These are phyloP conservation scores for Lasioglossum calceatum DNA, from an alignment of 2,888 invertebrate species.

Conservation along the genomic window DNA sequence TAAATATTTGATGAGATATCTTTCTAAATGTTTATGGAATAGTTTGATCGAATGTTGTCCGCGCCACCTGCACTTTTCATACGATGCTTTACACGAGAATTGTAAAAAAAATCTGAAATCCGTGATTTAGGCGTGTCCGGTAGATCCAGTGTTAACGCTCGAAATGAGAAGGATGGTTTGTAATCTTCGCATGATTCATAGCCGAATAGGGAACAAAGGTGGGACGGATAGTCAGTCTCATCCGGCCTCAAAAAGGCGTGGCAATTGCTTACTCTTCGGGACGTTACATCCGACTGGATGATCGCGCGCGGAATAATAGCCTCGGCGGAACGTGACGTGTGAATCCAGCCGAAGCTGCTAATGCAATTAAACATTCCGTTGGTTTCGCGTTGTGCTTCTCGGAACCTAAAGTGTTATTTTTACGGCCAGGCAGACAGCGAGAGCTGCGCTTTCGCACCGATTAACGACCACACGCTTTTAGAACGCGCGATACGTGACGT, in stretches of 20 bases:
- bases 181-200: neutral
- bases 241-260: conserved; percentile 52
- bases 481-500: neutral
- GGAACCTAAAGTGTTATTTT: conserved; percentile 9
- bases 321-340: conserved; percentile 1
- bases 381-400: neutral
- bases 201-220: conserved; percentile 25
- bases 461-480: neutral
- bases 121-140: neutral
- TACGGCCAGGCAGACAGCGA: neutral
- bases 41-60: neutral
- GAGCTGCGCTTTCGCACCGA: neutral
- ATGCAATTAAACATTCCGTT: conserved; percentile 22
- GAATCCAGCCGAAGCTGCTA: conserved; percentile 14
- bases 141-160: neutral
- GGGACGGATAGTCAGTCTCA: neutral
- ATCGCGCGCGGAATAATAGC: neutral
- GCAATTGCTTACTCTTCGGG: conserved; percentile 21
- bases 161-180: neutral
- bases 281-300: neutral
- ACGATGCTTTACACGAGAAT: too few relatives aligned
- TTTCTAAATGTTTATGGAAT: neutral
- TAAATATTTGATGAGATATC: too few relatives aligned
- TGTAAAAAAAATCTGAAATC: too few relatives aligned
- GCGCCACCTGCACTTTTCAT: neutral